Conservation (phyloP, 2,113 vertebrate species). For the Capricornis sumatraensis region DNA sequence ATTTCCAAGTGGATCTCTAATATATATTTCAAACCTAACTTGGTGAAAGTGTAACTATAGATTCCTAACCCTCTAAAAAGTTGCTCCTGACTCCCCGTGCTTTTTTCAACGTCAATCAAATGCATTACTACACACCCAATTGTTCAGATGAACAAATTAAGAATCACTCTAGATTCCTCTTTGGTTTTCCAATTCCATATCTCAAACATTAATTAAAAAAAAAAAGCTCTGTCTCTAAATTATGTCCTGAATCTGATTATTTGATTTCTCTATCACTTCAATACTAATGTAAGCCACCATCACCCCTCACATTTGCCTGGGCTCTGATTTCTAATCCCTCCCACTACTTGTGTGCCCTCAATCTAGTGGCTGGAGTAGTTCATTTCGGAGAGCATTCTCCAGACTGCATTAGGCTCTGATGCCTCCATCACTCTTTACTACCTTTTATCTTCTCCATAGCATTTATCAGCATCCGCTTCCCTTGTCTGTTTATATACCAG, state of each 20-base stretch:
- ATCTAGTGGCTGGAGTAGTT: background rate
- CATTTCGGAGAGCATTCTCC: background rate
- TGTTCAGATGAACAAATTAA: background rate
- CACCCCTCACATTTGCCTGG: too few relatives aligned
- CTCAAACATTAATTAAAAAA: background rate
- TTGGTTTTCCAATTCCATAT: background rate
- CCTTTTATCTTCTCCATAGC: background rate
- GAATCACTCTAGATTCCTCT: background rate
- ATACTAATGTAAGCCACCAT: background rate
- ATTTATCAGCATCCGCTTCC: background rate
- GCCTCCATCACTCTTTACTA: rapidly evolving
- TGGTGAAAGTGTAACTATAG: background rate
- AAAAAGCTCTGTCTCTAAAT: background rate
- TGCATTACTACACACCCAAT: background rate
- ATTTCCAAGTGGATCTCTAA: background rate
- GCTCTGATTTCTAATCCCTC: background rate
- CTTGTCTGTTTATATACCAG: background rate
- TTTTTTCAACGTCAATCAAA: background rate
- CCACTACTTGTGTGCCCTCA: background rate
- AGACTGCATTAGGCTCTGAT: background rate
- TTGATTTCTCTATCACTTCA: background rate
- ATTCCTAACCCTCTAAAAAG: background rate
- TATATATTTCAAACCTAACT: background rate
- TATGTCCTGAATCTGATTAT: background rate
- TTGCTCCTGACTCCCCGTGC: background rate